A percentile compares a stretch with the other conserved stretches of the same genome.
phyloP scores from a whole-genome alignment of 2,113 vertebrate species.

The Grammomys dolichurus region DNA sequence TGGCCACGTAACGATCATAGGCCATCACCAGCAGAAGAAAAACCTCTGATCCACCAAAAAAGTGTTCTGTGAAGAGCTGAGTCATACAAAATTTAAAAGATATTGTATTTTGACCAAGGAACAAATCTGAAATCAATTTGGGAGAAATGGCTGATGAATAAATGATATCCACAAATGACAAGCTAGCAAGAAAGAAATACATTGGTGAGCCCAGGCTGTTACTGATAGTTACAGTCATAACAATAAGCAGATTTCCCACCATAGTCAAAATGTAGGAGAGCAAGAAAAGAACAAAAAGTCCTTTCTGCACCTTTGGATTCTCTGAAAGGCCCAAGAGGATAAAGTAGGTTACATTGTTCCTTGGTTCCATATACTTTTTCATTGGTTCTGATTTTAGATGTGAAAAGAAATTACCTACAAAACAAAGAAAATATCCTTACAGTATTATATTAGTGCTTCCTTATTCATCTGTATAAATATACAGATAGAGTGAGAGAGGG shows the following conservation, averaged over 20 bases:
- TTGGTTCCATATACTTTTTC: not conserved
- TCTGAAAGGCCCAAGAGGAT: slow-evolving; percentile 71
- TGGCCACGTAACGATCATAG: slow-evolving; percentile 77
- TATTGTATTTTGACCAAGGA: slow-evolving; percentile 1
- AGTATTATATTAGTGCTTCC: not conserved
- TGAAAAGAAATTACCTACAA: not conserved
- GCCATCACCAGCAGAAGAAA: slow-evolving; percentile 71
- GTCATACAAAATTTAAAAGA: slow-evolving; percentile 61
- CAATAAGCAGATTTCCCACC: slow-evolving; percentile 60
- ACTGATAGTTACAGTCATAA: slow-evolving; percentile 40
- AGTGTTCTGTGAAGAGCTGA: slow-evolving; percentile 70
- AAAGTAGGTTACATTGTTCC: slow-evolving; percentile 64
- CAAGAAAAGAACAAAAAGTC: slow-evolving; percentile 42
- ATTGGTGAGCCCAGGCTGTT: slow-evolving; percentile 45
- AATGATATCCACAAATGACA: slow-evolving; percentile 56
- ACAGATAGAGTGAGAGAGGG: not conserved
- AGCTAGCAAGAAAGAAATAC: slow-evolving; percentile 71
- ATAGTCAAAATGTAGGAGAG: slow-evolving; percentile 61
- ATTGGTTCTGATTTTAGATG: not conserved
- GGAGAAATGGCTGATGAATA: slow-evolving; percentile 37
- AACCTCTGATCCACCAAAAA: slow-evolving; percentile 62
- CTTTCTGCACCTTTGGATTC: slow-evolving; percentile 45
- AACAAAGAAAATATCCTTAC: not conserved
- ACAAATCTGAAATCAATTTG: slow-evolving; percentile 62
- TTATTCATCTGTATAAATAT: not conserved